Conservation (phyloP, 2,113 vertebrate genomes). For the Lontra canadensis region DNA sequence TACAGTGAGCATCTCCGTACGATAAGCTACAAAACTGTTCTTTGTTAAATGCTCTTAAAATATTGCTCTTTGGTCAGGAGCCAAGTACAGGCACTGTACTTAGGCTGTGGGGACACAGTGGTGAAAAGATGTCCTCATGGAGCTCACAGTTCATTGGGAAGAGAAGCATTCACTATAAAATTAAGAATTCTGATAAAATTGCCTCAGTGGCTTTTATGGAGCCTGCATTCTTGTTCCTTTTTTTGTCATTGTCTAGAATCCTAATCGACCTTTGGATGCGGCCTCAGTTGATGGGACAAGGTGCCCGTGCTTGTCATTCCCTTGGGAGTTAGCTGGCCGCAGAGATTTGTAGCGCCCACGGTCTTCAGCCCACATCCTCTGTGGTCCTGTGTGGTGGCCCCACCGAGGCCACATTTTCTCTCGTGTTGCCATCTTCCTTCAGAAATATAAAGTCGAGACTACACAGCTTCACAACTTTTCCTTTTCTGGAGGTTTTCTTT, state of each 20-base stretch:
- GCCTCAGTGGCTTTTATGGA: background rate
- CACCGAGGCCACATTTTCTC: background rate
- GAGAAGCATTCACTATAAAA: background rate
- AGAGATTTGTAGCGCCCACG: accelerated
- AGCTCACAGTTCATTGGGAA: background rate
- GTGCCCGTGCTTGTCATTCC: background rate
- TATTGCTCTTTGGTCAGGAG: background rate
- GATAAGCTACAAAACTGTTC: background rate
- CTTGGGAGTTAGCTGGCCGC: background rate
- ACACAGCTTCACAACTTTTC: background rate
- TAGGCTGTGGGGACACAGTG: background rate
- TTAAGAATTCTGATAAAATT: background rate
- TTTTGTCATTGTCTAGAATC: background rate
- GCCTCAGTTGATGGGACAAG: background rate
- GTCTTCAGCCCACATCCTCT: too few species aligned
- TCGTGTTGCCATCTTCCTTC: background rate
- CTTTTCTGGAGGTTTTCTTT: constrained; percentile 47
- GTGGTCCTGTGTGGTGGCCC: background rate
- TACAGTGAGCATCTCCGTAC: background rate
- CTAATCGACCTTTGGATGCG: background rate
- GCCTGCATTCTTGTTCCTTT: background rate
- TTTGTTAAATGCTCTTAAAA: background rate
- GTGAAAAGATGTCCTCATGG: background rate
- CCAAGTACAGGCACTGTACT: background rate
- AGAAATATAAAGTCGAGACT: background rate